Evolutionary conservation across 2,888 invertebrate genomes (phyloP).

Genomic region (Ptychoptera contaminata): DNA sequence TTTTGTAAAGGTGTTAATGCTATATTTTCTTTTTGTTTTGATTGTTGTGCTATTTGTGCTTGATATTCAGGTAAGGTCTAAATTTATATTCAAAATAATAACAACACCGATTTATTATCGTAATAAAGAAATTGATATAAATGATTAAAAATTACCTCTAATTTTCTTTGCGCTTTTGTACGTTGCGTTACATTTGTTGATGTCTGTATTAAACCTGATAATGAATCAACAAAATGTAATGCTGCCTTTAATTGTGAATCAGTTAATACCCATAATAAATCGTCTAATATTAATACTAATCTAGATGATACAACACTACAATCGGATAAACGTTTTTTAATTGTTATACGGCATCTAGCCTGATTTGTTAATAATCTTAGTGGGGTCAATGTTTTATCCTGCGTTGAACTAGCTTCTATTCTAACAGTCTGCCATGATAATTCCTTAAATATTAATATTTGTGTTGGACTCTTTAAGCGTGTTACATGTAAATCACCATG

Average conservation of each 20-base stretch:
- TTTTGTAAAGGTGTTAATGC: constrained; percentile 33
- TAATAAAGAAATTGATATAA: constrained; percentile 6
- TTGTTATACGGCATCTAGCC: constrained; percentile 84
- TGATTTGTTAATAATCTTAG: constrained; percentile 84
- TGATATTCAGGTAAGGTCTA: constrained; percentile 54
- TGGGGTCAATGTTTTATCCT: constrained; percentile 66
- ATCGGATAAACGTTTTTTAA: constrained; percentile 86
- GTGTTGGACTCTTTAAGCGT: constrained; percentile 74
- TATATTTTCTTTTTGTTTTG: constrained; percentile 23
- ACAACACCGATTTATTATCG: constrained; percentile 5
- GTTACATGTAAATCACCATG: constrained; percentile 73
- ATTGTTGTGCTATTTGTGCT: constrained; percentile 50
- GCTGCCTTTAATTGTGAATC: constrained; percentile 92
- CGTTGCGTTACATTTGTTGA: constrained; percentile 61
- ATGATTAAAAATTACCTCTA: constrained; percentile 42
- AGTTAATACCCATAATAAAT: constrained; percentile 91
- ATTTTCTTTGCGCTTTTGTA: constrained; percentile 70
- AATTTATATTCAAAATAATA: constrained; percentile 10
- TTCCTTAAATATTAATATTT: constrained; percentile 92
- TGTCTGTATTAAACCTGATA: constrained; percentile 68
- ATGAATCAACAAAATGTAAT: constrained; percentile 71
- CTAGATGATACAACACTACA: constrained; percentile 86
- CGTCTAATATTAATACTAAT: constrained; percentile 83
- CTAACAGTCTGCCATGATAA: constrained; percentile 93
- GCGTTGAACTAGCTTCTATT: constrained; percentile 81